Evolutionary conservation across 53 echinoderm and acorn worm genomes (phyloP), one percentile per base, ranked within the genome.

Genomic region (Holothuria leucospilota): DNA sequence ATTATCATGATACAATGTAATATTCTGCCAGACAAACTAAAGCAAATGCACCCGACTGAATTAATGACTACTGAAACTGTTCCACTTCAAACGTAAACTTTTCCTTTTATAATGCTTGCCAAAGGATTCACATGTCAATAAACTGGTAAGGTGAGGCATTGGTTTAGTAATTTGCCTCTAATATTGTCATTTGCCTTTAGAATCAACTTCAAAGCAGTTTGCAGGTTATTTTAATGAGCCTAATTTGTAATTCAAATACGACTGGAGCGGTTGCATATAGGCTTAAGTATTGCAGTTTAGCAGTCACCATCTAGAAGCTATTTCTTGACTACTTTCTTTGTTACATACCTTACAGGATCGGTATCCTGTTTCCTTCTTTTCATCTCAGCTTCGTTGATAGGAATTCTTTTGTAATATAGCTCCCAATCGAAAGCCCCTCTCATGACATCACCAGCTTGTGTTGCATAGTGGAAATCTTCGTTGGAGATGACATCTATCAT

Each of bases 401-500:
- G 99, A 20, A 99, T 99, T 69, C 99, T 79, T 39, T 99, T 99
- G 74, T 99, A 99, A 91, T 95, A 99, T 1, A 99, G 88, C 85
- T 95, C 92, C 99, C 99, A 99, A 83, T 99, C 99, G 71, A 99
- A 99, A 13, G 99, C 99, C 11, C 99, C 99, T 39, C 99, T 86
- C 95, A 99, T 95, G 58, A 95, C 94, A 39, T 99, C 99, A 7
- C 99, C 99, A 13, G 99, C 95, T 85, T 99, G 99, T 13, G 99
- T 91, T 53, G 95, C 99, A n/a, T 99, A 99, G 86, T 99, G 99
- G 89, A 93, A 99, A 49, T 99, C 99, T 84, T 93, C 95, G 27
- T 99, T 99, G 38, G 95, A 89, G 70, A 99, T 99, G 51, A 99
- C 99, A 77, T 99, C 99, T 71, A 99, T 99, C 99, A 99, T 99